Conservation (phyloP, 92 coral and sea anemone genomes). For the Isaurus tuberculatus region DNA sequence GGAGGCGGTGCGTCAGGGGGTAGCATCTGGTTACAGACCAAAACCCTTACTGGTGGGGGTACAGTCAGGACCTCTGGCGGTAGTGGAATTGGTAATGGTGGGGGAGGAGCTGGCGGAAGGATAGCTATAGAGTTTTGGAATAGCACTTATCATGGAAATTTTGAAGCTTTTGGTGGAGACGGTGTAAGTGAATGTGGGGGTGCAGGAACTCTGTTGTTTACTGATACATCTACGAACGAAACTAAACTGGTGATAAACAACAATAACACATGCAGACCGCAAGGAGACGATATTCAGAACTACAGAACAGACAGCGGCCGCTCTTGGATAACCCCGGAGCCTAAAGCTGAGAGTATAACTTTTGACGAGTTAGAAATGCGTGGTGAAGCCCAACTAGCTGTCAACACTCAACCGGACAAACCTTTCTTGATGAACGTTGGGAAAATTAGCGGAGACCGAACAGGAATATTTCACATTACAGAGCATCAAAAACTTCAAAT, state of each 20-base stretch:
- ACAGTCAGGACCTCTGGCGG: conserved; percentile 70
- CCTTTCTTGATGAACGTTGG: conserved; percentile 56
- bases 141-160: conserved; percentile 62
- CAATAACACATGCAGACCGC: conserved; percentile 61
- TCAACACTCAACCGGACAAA: conserved; percentile 40
- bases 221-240: conserved; percentile 29
- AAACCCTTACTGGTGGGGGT: conserved; percentile 62
- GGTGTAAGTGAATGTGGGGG: conserved; percentile 64
- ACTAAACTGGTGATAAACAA: conserved; percentile 65
- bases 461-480: conserved; percentile 68
- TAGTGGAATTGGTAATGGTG: conserved; percentile 64
- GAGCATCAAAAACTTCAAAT: conserved; percentile 56
- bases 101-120: conserved; percentile 84
- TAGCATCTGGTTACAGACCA: conserved; percentile 63
- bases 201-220: conserved; percentile 63
- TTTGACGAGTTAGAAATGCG: conserved; percentile 69
- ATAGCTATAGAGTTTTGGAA: conserved; percentile 56
- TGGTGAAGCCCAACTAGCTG: conserved; percentile 66
- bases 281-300: conserved; percentile 62
- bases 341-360: conserved; percentile 39
- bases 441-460: conserved; percentile 63
- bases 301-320: conserved; percentile 63
- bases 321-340: conserved; percentile 65
- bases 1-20: conserved; percentile 74
- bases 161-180: conserved; percentile 68